Base-by-base conservation (phyloP, 2,888 invertebrate species). In the Plutella xylostella region DNA sequence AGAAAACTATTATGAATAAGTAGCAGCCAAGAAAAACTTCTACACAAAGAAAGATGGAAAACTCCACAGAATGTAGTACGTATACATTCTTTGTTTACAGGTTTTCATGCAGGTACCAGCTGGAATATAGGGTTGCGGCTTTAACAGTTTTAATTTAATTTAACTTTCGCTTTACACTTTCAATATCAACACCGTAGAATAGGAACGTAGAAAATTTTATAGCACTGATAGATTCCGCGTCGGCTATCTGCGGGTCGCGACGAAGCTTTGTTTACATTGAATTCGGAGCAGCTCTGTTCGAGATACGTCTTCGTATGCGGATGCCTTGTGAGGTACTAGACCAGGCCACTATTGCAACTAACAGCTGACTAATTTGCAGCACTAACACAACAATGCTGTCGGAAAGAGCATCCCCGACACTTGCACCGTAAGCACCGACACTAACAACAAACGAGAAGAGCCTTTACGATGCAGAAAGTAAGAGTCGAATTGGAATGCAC, bases 291-390 rank as follows among this genome's bases (percentile, higher is more conserved):
- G 17, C 35, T 11, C 4, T 19, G 35, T 12, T 47, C 41, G 17
- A 30, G 54, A 55, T 64, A 73, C 78, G 78, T 72, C 69, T 61
- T 61, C 55, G 55, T 63, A 51, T 56, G 49, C 48, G 63, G 63
- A 58, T 64, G 63, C 57, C 64, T 60, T 64, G 59, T 60, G 63
- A 56, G 65, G 59, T 60, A 79, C 80, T 78, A 78, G 70, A 56
- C 61, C 58, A 30, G 20, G 38, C 54, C 51, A 59, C 57, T 55
- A 51, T 65, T 63, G 61, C 63, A 75, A 75, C 49, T 46, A 52
- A 52, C 79, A 80, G 79, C 80, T 82, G 80, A 75, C 74, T 69
- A 72, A 74, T 73, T 76, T 76, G 71, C 74, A 69, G 62, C 56
- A 64, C 68, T 59, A 72, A 67, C 77, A 76, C 76, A 78, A 79